Base-by-base conservation (phyloP, 2,113 vertebrate genomes). In the Ceuthmochares aereus region DNA sequence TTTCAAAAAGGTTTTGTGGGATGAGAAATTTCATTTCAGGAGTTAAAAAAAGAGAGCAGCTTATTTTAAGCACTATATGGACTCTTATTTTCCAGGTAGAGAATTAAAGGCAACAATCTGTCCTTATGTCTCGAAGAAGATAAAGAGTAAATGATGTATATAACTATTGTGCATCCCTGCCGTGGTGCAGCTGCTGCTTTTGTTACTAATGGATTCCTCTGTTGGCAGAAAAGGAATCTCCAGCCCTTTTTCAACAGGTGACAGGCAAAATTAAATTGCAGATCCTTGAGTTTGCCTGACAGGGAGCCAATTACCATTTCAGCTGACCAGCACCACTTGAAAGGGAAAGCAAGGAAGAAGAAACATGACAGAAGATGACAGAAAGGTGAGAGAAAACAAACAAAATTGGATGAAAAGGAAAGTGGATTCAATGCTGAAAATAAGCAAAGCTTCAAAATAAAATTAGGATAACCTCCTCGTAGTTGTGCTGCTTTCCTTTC, bases 221-320 rank as follows among this genome's bases (percentile, higher is more conserved):
- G 42, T 52, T 56, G 68, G 36, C 85, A 78, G 68, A 93, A 86
- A 70, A 96, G 78, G 88, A 84, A 89, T 72, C 60, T 94, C 34
- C 37, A 63, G 18, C 49, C 20, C 43, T 83, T 90, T 89, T 90
- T 86, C 95, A 95, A 96, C 90, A 96, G 87, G 95, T 95, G 75
- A 93, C 55, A 87, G 59, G 47, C 59, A 87, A 94, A 94, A 96
- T 90, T 66, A 88, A 87, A 93, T 55, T 95, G 51, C 45, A 88
- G 29, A 83, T 83, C 47, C 18, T 76, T 70, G 23, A 88, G 68
- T 0, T 88, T 54, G 25, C 67, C 55, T 94, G 52, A 74, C 42
- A 93, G 51, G 47, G 59, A 94, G 70, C 34, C 60, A 79, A 86
- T 80, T 91, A 80, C 27, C 32, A 72, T 83, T 90, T 80, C 64